A percentile compares a stretch with the other conserved stretches of the same genome.
These are phyloP conservation scores for Clupea harengus DNA, from an alignment of 2,113 vertebrate species.

Conservation along the genomic window DNA sequence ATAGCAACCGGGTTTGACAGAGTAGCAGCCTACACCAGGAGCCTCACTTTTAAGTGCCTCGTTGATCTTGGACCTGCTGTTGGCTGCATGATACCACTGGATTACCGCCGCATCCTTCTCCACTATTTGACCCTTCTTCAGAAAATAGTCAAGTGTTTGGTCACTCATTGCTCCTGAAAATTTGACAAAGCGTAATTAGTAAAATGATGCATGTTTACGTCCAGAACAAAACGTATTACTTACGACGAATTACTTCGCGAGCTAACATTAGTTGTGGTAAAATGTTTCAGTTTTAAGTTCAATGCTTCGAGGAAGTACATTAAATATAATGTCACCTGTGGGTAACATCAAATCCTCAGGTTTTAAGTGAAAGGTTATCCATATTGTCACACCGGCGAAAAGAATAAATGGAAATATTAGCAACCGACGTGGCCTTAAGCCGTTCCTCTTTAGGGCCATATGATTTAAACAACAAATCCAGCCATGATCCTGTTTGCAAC, in stretches of 20 bases:
- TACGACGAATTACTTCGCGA: too few relatives aligned
- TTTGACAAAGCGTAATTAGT: neutral
- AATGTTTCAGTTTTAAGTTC: neutral
- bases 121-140: constrained; percentile 55
- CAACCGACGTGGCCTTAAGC: constrained; percentile 3
- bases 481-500: neutral
- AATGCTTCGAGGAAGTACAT: neutral
- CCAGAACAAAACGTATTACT: too few relatives aligned
- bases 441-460: constrained; percentile 17
- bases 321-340: constrained; percentile 21
- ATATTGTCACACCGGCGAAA: neutral
- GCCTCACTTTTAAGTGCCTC: constrained; percentile 73
- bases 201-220: neutral
- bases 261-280: neutral
- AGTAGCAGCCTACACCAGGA: neutral
- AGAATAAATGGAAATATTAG: neutral
- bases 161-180: constrained; percentile 53
- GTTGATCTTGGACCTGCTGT: constrained; percentile 68
- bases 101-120: constrained; percentile 72
- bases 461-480: neutral
- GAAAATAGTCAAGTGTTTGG: constrained; percentile 73
- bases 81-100: constrained; percentile 81
- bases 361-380: constrained; percentile 6
- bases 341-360: neutral
- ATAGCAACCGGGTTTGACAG: neutral